These are phyloP conservation scores for Pachypanchax playfairii DNA, from an alignment of 2,113 vertebrate genomes.

Conservation along the genomic window DNA sequence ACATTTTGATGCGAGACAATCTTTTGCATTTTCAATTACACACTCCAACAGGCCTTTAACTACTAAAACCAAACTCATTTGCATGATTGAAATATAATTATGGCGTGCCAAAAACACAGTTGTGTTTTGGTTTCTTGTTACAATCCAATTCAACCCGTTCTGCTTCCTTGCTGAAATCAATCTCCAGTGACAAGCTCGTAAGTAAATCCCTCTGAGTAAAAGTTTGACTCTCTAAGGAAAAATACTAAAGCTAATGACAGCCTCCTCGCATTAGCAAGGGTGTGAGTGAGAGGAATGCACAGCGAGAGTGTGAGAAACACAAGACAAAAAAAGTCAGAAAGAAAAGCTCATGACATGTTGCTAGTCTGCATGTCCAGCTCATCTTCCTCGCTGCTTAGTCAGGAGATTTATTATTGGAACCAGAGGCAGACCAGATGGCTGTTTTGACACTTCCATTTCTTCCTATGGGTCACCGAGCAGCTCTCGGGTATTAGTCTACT, in stretches of 20 bases:
- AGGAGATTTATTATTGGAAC: slow-evolving; percentile 52
- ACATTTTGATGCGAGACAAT: slow-evolving; percentile 81
- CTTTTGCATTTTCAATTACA: slow-evolving; percentile 84
- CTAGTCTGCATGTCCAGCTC: slow-evolving; percentile 27
- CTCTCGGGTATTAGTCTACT: slow-evolving; percentile 49
- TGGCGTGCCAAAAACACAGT: slow-evolving; percentile 65
- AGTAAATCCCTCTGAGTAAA: slow-evolving; percentile 40
- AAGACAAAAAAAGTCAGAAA: slow-evolving; percentile 7
- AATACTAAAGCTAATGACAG: slow-evolving; percentile 22
- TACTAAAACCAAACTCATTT: slow-evolving; percentile 81
- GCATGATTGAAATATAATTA: slow-evolving; percentile 85
- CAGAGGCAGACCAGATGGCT: slow-evolving; percentile 62
- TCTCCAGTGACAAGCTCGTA: slow-evolving; percentile 23
- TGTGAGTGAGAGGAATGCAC: not conserved
- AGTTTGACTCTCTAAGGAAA: slow-evolving; percentile 25
- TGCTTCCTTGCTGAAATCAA: slow-evolving; percentile 52
- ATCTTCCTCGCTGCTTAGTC: slow-evolving; percentile 43
- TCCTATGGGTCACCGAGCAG: slow-evolving; percentile 52
- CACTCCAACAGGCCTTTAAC: slow-evolving; percentile 82
- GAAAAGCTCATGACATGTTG: slow-evolving; percentile 27
- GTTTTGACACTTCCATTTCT: slow-evolving; percentile 61
- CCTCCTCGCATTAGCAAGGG: slow-evolving; percentile 11
- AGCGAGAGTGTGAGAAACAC: not conserved
- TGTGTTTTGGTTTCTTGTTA: slow-evolving; percentile 71
- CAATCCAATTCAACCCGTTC: slow-evolving; percentile 57